A percentile compares a stretch with the other conserved stretches of the same genome.
These are phyloP conservation scores for Psilanteris sp. DNA, from an alignment of 1,140 invertebrate species.

Conservation along the genomic window DNA sequence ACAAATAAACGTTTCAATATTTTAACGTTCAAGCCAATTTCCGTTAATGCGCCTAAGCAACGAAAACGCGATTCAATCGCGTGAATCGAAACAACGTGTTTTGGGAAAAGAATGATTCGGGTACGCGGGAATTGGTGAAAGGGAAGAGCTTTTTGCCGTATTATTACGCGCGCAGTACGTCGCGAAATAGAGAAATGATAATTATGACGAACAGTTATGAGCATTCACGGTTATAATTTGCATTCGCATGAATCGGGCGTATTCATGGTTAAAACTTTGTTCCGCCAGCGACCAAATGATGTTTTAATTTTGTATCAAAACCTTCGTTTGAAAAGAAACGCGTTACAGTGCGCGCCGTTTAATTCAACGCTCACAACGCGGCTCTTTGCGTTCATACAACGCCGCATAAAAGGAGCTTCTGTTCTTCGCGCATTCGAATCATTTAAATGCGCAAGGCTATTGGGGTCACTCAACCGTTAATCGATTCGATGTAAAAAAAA, in stretches of 20 bases:
- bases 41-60: no score
- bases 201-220: conserved; percentile 35
- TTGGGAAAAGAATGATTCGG: no score
- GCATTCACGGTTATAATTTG: conserved; percentile 36
- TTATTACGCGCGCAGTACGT: conserved; percentile 1
- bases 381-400: conserved; percentile 34
- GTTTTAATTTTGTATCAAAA: conserved; percentile 59
- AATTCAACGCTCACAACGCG: conserved; percentile 38
- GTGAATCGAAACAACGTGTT: no score
- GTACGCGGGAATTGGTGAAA: no score
- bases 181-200: conserved; percentile 20
- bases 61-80: no score
- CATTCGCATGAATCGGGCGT: conserved; percentile 37
- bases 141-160: no score
- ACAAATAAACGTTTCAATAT: no score
- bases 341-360: conserved; percentile 34
- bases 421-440: conserved; percentile 28
- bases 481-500: conserved; percentile 54
- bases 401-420: conserved; percentile 53
- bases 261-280: conserved; percentile 48
- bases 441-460: conserved; percentile 48
- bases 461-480: conserved; percentile 60
- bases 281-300: conserved; percentile 34
- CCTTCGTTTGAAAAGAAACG: conserved; percentile 25
- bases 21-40: no score